These are phyloP conservation scores for Acrocephalus scirpaceus DNA, from an alignment of 2,797 vertebrate species.

Conservation along the genomic window DNA sequence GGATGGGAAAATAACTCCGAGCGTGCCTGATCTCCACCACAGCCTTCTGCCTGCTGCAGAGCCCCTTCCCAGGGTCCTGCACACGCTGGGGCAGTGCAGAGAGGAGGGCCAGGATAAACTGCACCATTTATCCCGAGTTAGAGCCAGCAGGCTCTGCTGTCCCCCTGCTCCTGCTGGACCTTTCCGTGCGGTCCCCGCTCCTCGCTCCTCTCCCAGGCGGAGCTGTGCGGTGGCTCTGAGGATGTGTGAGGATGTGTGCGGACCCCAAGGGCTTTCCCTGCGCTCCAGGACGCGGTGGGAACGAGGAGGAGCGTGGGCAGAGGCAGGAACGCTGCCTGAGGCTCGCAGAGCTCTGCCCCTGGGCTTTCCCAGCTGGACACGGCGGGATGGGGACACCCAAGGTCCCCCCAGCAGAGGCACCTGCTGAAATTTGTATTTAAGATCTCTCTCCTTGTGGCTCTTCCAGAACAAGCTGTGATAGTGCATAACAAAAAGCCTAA, in stretches of 20 bases:
- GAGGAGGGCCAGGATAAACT: not conserved
- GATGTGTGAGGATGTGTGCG: too few relatives aligned
- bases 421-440: not conserved
- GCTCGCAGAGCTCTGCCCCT: not conserved
- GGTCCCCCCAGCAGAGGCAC: accelerated
- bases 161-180: not conserved
- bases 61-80: not conserved
- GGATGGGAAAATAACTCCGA: not conserved
- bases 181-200: not conserved
- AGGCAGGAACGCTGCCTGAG: not conserved
- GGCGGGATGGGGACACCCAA: not conserved
- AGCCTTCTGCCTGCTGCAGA: not conserved
- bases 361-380: not conserved
- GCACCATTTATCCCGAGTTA: not conserved
- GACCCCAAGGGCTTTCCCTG: not conserved
- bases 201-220: not conserved
- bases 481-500: not conserved
- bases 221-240: not conserved
- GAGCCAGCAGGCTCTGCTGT: not conserved
- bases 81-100: accelerated
- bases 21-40: not conserved
- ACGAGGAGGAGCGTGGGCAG: not conserved
- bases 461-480: not conserved
- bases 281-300: accelerated
- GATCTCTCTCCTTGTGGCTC: not conserved